Percentiles rank a stretch among this genome's conserved stretches.
phyloP scores from a whole-genome alignment of 2,797 vertebrate species.

The Liasis olivaceus region DNA sequence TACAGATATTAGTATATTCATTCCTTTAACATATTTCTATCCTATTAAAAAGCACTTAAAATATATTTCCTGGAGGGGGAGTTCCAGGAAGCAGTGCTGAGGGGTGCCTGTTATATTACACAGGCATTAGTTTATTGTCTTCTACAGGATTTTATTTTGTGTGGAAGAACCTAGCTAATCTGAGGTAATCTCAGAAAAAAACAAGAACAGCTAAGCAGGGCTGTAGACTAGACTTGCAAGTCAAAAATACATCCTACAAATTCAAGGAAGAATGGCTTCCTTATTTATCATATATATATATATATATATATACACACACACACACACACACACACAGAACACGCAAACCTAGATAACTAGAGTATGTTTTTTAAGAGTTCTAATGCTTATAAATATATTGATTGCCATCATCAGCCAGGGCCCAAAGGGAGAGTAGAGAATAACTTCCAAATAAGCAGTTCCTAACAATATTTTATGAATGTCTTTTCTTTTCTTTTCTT shows the following conservation, averaged over 20 bases:
- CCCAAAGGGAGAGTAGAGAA: background rate
- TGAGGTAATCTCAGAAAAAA: background rate
- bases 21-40: background rate
- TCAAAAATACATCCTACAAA: background rate
- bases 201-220: background rate
- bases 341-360: background rate
- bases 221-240: background rate
- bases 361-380: background rate
- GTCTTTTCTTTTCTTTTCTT: background rate
- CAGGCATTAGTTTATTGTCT: background rate
- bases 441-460: background rate
- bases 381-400: background rate
- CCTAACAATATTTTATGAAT: background rate
- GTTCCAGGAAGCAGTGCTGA: background rate
- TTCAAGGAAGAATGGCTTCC: background rate
- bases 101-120: background rate
- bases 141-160: background rate
- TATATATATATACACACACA: too few relatives aligned
- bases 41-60: background rate
- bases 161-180: background rate
- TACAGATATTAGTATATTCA: background rate
- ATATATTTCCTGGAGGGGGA: background rate
- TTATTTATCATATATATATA: background rate
- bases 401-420: background rate
- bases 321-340: background rate